phyloP scores from a whole-genome alignment of 2,113 vertebrate genomes.

The Melanerpes formicivorus region DNA sequence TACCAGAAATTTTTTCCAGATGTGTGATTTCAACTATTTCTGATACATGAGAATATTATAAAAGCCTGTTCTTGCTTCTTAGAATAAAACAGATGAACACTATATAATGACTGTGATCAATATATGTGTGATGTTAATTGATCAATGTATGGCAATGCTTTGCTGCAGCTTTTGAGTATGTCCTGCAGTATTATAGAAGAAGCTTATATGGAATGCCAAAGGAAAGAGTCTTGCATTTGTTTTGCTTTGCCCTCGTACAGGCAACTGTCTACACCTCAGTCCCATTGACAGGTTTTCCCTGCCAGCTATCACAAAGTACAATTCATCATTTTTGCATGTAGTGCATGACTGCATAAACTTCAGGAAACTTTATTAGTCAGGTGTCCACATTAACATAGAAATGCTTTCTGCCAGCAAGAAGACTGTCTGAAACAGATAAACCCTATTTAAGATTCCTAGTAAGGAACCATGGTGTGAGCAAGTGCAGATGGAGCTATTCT shows the following conservation, averaged over 20 bases:
- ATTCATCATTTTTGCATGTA: neutral
- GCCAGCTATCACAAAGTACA: neutral
- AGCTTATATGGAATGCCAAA: neutral
- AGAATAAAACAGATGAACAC: too few species aligned
- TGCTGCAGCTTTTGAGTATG: accelerated
- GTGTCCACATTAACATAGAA: neutral
- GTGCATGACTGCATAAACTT: neutral
- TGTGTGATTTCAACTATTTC: neutral
- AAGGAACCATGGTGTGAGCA: neutral
- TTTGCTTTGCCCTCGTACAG: neutral
- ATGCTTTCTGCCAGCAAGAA: neutral
- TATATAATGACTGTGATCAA: too few species aligned
- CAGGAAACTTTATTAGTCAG: neutral
- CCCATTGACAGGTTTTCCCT: neutral
- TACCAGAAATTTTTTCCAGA: neutral
- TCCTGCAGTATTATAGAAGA: neutral
- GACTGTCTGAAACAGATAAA: neutral
- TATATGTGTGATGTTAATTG: too few species aligned
- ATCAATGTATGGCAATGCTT: neutral
- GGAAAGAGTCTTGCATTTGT: neutral
- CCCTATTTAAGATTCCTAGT: neutral
- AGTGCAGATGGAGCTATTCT: neutral
- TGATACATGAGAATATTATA: neutral
- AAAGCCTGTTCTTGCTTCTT: neutral
- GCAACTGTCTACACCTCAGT: neutral